Base-by-base conservation (phyloP, 2,888 invertebrate genomes). In the Lasius platythorax region DNA sequence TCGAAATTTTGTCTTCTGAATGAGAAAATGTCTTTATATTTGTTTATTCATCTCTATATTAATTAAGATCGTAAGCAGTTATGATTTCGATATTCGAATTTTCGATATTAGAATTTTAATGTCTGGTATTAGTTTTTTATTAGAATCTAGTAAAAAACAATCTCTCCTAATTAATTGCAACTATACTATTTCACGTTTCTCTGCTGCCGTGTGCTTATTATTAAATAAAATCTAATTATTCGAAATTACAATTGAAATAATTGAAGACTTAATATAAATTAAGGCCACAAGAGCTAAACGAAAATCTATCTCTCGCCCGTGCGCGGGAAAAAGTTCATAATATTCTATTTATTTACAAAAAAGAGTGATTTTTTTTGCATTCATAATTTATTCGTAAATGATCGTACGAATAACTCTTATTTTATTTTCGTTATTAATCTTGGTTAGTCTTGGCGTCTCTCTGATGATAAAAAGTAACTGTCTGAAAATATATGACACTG, bases 381-480 rank as follows among this genome's bases (percentile, higher is more conserved):
- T 43, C n/a, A 72, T 30, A 15, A 12, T 70, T 18, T 46, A 12
- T 18, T 63, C 23, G 23, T 33, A 46, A 72, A 61, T 61, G 58
- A 9, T 43, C 5, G 3, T 37, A 30, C 15, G 37, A 66, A 46
- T 33, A 43, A 9, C 6, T 33, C 3, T 23, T 37, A 23, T n/a
- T 6, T 5, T 18, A 28, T 50, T 46, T 61, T 61, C 37, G 50
- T 46, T 81, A 72, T 72, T 61, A 33, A 61, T 58, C 43, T 72
- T 79, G 50, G 61, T 40, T 12, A 12, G 8, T 46, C 18, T 72
- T 61, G 61, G 61, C 70, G 23, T 72, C 46, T 79, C 30, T 70
- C 12, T 72, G 1, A 12, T 61, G n/a, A 72, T 72, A 67, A 72
- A 61, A 61, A 61, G 3, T 46, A 28, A 61, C 9, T 2, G 58